These are phyloP conservation scores for Parelbella ahira DNA, from an alignment of 2,888 invertebrate genomes.

Conservation along the genomic window DNA sequence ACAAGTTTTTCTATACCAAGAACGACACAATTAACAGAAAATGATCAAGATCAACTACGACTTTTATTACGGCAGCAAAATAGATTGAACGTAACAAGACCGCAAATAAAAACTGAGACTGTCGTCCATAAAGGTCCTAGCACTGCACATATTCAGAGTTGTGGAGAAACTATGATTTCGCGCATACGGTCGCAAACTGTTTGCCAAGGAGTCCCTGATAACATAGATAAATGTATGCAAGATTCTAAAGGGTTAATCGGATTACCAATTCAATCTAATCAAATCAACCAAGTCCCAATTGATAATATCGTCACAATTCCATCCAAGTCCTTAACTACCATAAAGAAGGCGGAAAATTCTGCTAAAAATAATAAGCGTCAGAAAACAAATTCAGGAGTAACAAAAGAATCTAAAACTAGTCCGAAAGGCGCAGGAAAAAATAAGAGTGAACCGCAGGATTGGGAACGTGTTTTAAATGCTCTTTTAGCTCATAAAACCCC, in stretches of 20 bases:
- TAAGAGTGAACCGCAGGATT: constrained; percentile 39
- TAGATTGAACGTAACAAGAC: constrained; percentile 37
- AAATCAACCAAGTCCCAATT: not conserved
- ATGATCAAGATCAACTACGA: constrained; percentile 54
- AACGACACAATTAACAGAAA: constrained; percentile 40
- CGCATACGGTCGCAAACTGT: not conserved
- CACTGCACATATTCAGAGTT: not conserved
- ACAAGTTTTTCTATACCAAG: constrained; percentile 2
- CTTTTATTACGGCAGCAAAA: constrained; percentile 51
- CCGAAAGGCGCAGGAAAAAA: constrained; percentile 18
- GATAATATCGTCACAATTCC: not conserved
- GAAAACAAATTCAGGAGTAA: not conserved
- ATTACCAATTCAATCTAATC: not conserved
- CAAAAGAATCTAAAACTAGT: constrained; percentile 10
- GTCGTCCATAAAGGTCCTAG: constrained; percentile 3
- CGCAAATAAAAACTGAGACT: constrained; percentile 4
- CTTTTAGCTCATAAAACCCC: constrained; percentile 63
- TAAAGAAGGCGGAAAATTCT: constrained; percentile 1
- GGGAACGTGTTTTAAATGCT: constrained; percentile 62
- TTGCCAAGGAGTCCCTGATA: not conserved
- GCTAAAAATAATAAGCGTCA: not conserved
- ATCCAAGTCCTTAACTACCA: not conserved
- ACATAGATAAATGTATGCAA: constrained; percentile 3
- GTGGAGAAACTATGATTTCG: not conserved
- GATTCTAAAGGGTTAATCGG: not conserved